Evolutionary conservation across 2,797 vertebrate species (phyloP).

Genomic region (Pampus argenteus): DNA sequence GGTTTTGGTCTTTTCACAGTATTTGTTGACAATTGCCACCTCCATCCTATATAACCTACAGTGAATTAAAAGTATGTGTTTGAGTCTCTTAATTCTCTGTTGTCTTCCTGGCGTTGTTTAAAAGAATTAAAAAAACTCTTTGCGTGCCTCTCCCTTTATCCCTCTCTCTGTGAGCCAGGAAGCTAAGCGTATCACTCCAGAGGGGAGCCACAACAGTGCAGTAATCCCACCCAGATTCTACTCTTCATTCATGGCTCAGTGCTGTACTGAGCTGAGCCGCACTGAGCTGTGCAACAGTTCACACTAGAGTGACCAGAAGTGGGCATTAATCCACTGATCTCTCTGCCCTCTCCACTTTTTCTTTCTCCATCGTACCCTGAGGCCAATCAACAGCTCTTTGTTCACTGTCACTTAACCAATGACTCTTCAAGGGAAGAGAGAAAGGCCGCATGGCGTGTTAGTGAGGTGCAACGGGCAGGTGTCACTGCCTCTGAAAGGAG

Average conservation of each 20-base stretch:
- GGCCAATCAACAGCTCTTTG: conserved; percentile 81
- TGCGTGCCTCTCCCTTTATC: conserved; percentile 17
- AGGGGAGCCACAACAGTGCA: conserved; percentile 57
- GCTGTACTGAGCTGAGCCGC: conserved; percentile 54
- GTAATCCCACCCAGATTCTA: conserved; percentile 73
- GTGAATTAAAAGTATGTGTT: neutral
- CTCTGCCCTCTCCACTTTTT: conserved; percentile 44
- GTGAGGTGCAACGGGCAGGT: conserved; percentile 75
- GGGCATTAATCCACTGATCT: conserved; percentile 73
- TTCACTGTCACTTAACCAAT: conserved; percentile 80
- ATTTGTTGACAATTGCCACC: too few species aligned
- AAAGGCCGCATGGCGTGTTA: conserved; percentile 66
- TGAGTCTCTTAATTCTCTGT: neutral
- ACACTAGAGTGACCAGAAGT: conserved; percentile 76
- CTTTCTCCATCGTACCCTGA: conserved; percentile 52
- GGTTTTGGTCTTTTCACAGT: too few species aligned
- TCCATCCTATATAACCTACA: neutral
- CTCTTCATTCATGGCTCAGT: conserved; percentile 57
- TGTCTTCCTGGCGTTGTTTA: neutral
- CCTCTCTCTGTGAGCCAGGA: conserved; percentile 53
- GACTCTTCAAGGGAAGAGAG: conserved; percentile 60
- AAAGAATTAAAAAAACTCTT: neutral
- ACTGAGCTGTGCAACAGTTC: conserved; percentile 66
- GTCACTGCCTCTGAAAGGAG: conserved; percentile 76
- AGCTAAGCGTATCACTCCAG: conserved; percentile 68